Conservation (phyloP, 2,113 vertebrate genomes). For the Xenotilapia leptura region DNA sequence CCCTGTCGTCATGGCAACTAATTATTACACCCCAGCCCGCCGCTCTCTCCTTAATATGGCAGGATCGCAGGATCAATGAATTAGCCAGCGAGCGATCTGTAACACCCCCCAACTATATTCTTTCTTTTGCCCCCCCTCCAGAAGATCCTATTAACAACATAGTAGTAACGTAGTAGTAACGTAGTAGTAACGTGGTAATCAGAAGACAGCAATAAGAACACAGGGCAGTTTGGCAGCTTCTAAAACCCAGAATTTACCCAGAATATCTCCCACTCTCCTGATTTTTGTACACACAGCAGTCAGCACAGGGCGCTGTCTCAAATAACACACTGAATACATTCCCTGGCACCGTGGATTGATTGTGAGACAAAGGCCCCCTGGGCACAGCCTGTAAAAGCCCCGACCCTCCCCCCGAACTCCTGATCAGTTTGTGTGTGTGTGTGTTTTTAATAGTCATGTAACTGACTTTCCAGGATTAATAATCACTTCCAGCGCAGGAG, state of each 20-base stretch:
- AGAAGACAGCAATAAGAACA: constrained; percentile 49
- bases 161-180: background rate
- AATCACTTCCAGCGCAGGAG: background rate
- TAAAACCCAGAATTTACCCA: constrained; percentile 39
- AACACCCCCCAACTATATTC: background rate
- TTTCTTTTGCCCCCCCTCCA: background rate
- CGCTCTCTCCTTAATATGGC: background rate
- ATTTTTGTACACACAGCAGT: background rate
- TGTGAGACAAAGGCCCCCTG: background rate
- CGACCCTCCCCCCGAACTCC: background rate
- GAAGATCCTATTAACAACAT: background rate
- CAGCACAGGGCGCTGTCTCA: constrained; percentile 36
- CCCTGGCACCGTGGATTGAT: background rate
- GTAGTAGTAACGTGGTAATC: constrained; percentile 15
- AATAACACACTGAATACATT: constrained; percentile 23
- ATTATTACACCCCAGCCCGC: background rate
- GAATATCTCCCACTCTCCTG: background rate
- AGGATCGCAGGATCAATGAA: constrained; percentile 15
- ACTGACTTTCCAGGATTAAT: background rate
- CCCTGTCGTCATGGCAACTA: constrained; percentile 36
- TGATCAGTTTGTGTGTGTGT: background rate
- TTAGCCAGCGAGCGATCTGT: background rate
- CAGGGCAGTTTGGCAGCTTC: constrained; percentile 72
- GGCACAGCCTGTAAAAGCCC: background rate
- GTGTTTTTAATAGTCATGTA: background rate